Conservation (phyloP, 2,888 invertebrate species). For the Microchrysa polita region DNA sequence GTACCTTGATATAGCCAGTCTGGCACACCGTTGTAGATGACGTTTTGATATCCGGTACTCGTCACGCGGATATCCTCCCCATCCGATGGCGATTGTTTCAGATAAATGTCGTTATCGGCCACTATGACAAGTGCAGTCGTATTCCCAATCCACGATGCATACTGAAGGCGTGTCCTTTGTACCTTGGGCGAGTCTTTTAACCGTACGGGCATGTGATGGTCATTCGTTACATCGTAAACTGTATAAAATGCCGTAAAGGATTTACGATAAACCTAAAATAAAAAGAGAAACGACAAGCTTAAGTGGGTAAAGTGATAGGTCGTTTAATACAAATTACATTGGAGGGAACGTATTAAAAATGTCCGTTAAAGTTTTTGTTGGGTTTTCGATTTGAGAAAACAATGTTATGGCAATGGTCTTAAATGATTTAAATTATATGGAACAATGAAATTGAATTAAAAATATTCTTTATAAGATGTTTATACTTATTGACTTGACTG, state of each 20-base stretch:
- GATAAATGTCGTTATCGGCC: constrained; percentile 89
- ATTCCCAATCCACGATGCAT: constrained; percentile 84
- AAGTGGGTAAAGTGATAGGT: background rate
- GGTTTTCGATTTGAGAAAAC: too few relatives aligned
- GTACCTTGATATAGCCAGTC: constrained; percentile 97
- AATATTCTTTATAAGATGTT: too few relatives aligned
- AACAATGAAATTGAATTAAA: too few relatives aligned
- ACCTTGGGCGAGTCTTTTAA: constrained; percentile 78
- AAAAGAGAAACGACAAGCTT: constrained; percentile 58
- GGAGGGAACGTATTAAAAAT: background rate
- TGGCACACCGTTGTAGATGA: constrained; percentile 90
- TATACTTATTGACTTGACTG: too few relatives aligned
- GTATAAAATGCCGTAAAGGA: constrained; percentile 90
- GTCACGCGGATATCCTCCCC: constrained; percentile 78
- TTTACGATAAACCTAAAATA: constrained; percentile 79
- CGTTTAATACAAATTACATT: background rate
- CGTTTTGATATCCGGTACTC: constrained; percentile 78
- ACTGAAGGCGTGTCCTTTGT: constrained; percentile 79
- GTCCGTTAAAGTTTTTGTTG: too few relatives aligned
- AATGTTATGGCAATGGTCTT: too few relatives aligned
- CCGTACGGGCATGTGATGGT: constrained; percentile 87
- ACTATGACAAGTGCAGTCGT: constrained; percentile 82
- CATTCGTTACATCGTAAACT: constrained; percentile 90
- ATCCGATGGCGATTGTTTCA: constrained; percentile 76
- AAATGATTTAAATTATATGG: too few relatives aligned